These are phyloP conservation scores for Lasioglossum pauxillum DNA, from an alignment of 2,888 invertebrate genomes.

Conservation along the genomic window DNA sequence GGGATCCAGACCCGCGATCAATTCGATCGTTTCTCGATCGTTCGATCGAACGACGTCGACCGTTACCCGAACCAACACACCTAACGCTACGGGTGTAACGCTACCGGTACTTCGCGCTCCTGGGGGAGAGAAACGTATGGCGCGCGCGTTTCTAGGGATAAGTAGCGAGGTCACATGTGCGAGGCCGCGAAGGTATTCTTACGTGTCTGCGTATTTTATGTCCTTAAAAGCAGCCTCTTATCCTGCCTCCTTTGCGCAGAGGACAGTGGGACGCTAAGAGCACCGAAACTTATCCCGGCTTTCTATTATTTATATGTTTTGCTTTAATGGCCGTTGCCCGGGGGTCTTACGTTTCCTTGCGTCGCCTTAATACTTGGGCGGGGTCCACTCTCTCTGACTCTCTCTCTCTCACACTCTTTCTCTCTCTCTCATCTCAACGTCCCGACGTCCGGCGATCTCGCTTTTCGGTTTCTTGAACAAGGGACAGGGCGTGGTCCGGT, in stretches of 20 bases:
- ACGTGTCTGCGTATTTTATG: conserved; percentile 78
- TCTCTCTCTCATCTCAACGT: background rate
- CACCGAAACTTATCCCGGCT: conserved; percentile 56
- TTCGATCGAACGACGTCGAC: conserved; percentile 21
- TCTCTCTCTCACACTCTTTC: background rate
- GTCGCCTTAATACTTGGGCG: background rate
- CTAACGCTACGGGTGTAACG: conserved; percentile 16
- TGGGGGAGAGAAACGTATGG: conserved; percentile 46
- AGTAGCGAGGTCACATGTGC: conserved; percentile 54
- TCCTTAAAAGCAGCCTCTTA: conserved; percentile 81
- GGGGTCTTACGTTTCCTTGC: conserved; percentile 7
- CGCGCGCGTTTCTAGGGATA: conserved; percentile 43
- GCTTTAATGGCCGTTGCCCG: conserved; percentile 36
- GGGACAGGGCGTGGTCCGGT: conserved; percentile 21
- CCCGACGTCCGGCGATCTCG: background rate
- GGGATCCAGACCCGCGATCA: conserved; percentile 4
- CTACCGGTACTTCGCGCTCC: conserved; percentile 38
- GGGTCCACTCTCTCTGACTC: background rate
- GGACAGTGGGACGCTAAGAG: conserved; percentile 54
- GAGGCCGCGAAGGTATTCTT: conserved; percentile 61
- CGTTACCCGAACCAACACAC: background rate
- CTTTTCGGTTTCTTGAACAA: background rate
- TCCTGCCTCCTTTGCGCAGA: conserved; percentile 58
- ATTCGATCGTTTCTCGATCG: conserved; percentile 22
- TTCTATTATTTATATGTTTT: conserved; percentile 57